Base-by-base conservation (phyloP, 2,113 vertebrate genomes). In the Gasterosteus aculeatus region DNA sequence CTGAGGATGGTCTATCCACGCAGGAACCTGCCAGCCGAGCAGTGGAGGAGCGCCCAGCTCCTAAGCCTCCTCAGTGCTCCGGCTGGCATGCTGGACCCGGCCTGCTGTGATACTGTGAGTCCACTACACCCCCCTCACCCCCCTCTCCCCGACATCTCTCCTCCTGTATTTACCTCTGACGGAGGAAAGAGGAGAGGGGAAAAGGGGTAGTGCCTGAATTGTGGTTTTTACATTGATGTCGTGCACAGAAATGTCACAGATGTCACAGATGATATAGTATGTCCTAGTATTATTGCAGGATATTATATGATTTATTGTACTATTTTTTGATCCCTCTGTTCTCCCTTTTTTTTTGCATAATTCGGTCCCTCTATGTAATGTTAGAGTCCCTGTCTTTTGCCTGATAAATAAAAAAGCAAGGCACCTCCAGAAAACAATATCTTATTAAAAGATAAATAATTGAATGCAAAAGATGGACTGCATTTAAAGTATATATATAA, bases 1-100 rank as follows among this genome's bases (percentile, higher is more conserved):
- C 87, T 98, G 49, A 89, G 91, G 44, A 89, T 87, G 72, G 87
- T 97, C 53, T 98, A 96, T 61, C 93, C 85, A n/a, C 95, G 96
- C 77, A 94, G 97, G 84, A 97, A 95, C 85, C 94, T 96, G 22
- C 91, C 94, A 0, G 95, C 95, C 0, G 97, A 98, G 51, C 95
- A 96, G 66, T 99, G 97, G 96, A 94, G 96, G 6, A 91, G 83
- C 0, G 95, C 95, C 82, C 97, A 98, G 82, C 94, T 99, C 41
- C 95, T 99, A 66, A 97, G 95, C 80, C 90, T 98, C 76, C 94
- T 96, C 38, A 91, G 95, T 18, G 83, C 85, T 0, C 86, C 96
- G 0, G 92, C 94, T 2, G 10, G 87, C 91, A 96, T 98, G 97
- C 90, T 98, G 77, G 93, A 93, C 29, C 96, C 97, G 0, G 93